A percentile compares a stretch with the other conserved stretches of the same genome.
phyloP scores from a whole-genome alignment of 2,113 vertebrate species.

The Pipa parva region DNA sequence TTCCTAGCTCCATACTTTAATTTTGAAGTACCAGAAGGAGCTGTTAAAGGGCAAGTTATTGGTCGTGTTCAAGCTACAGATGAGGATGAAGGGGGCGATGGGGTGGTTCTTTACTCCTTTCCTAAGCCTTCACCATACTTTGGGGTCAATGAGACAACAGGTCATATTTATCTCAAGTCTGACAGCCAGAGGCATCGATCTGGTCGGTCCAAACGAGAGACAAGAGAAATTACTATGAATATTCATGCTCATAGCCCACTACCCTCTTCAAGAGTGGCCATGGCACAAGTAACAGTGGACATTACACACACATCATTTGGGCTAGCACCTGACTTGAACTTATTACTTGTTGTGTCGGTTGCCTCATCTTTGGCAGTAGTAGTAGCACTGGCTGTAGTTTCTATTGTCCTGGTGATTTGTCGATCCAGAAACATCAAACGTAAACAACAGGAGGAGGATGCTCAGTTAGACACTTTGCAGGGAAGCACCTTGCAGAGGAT shows the following conservation, averaged over 20 bases:
- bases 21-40: conserved; percentile 88
- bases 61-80: conserved; percentile 85
- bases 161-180: conserved; percentile 78
- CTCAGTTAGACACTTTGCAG: conserved; percentile 52
- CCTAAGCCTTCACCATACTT: conserved; percentile 79
- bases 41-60: conserved; percentile 81
- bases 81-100: conserved; percentile 87
- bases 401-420: conserved; percentile 77
- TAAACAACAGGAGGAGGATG: conserved; percentile 63
- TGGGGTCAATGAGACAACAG: conserved; percentile 87
- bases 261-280: conserved; percentile 74
- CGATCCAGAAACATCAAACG: conserved; percentile 65
- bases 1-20: conserved; percentile 77
- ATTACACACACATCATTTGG: conserved; percentile 89
- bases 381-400: conserved; percentile 80
- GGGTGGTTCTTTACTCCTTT: conserved; percentile 84
- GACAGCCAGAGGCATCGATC: conserved; percentile 74
- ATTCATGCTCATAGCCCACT: conserved; percentile 84
- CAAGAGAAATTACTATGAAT: conserved; percentile 82
- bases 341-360: conserved; percentile 81
- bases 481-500: conserved; percentile 80
- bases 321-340: conserved; percentile 78
- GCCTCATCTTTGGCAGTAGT: conserved; percentile 85
- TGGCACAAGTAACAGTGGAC: conserved; percentile 75
- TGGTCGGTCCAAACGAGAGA: conserved; percentile 68